Percentiles rank a stretch among this genome's conserved stretches.
Conservation (phyloP, 2,888 invertebrate genomes). For the Eristalis arbustorum region DNA sequence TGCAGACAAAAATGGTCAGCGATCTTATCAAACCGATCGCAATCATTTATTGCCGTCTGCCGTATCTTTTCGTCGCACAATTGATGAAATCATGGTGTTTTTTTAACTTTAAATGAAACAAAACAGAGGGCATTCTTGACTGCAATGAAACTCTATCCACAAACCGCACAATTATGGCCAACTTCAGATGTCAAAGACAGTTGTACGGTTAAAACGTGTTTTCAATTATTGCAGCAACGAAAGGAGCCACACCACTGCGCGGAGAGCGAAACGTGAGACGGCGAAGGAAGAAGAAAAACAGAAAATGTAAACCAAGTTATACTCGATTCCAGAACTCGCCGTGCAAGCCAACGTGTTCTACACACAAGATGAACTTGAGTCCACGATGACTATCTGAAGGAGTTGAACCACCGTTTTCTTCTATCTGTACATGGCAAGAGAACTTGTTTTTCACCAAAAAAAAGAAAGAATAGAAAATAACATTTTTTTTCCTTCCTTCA, state of each 20-base stretch:
- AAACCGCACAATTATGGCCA: constrained; percentile 55
- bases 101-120: neutral
- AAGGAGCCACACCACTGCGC: constrained; percentile 6
- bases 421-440: neutral
- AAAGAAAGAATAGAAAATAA: constrained; percentile 16
- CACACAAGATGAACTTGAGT: constrained; percentile 62
- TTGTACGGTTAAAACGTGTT: constrained; percentile 66
- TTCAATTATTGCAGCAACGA: constrained; percentile 32
- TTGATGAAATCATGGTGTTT: constrained; percentile 32
- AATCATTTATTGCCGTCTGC: constrained; percentile 36
- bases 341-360: constrained; percentile 44
- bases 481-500: constrained; percentile 22
- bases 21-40: constrained; percentile 45
- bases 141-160: constrained; percentile 23
- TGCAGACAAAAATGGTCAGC: neutral
- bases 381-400: constrained; percentile 54
- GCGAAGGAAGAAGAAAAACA: constrained; percentile 11
- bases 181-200: constrained; percentile 18
- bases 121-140: constrained; percentile 12
- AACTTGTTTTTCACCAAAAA: constrained; percentile 52
- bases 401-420: constrained; percentile 26
- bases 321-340: constrained; percentile 46
- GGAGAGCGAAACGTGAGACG: neutral
- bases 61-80: constrained; percentile 48
- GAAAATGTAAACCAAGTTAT: constrained; percentile 67